These are phyloP conservation scores for Protosalanx chinensis DNA, from an alignment of 2,797 vertebrate species.

Conservation along the genomic window DNA sequence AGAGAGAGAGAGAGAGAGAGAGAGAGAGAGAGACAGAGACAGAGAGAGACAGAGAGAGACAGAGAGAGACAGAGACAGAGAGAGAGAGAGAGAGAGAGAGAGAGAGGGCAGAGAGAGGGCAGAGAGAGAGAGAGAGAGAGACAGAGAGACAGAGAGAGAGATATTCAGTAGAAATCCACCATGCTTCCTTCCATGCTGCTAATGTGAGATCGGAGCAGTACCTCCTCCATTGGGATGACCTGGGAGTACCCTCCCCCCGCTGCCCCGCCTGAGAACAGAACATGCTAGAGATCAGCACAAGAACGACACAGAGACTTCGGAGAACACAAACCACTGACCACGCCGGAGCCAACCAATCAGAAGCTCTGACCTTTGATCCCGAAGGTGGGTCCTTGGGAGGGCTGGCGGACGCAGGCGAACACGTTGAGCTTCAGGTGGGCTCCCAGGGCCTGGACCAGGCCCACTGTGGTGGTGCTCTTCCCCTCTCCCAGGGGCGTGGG, in stretches of 20 bases:
- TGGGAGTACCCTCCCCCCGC: conserved; percentile 98
- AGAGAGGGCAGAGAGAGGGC: too few species aligned
- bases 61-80: too few species aligned
- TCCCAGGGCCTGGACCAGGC: conserved; percentile 91
- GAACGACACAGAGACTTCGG: not conserved
- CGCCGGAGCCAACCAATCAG: not conserved
- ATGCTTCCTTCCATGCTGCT: not conserved
- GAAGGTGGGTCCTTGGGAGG: conserved; percentile 97
- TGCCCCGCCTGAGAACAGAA: conserved; percentile 84
- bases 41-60: too few species aligned
- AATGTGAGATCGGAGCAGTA: conserved; percentile 51
- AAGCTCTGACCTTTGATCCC: conserved; percentile 89
- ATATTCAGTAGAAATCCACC: not conserved
- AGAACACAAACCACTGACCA: not conserved
- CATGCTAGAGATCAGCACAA: not conserved
- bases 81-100: too few species aligned
- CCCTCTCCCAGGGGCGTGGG: conserved; percentile 97
- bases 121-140: too few species aligned
- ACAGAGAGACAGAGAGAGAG: too few species aligned
- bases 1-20: too few species aligned
- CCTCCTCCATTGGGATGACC: conserved; percentile 99
- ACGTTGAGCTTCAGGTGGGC: conserved; percentile 90
- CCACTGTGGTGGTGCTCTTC: conserved; percentile 95
- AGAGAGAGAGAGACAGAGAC: too few species aligned
- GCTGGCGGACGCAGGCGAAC: conserved; percentile 94